Evolutionary conservation across 2,113 vertebrate species (phyloP).

Genomic region (Phalacrocorax pelagicus): DNA sequence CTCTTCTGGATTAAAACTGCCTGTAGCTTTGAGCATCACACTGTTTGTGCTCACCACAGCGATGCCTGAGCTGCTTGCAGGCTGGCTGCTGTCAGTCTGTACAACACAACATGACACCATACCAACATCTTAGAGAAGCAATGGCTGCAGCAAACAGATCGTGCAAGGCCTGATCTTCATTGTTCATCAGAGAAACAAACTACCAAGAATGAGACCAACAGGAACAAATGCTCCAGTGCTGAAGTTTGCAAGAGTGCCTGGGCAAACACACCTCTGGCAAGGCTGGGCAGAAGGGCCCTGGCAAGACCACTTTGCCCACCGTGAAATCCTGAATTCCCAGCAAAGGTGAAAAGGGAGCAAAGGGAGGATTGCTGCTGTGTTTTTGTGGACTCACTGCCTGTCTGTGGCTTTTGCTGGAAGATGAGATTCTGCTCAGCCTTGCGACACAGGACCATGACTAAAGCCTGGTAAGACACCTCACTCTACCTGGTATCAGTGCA

Average conservation of each 20-base stretch:
- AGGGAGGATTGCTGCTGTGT: not conserved
- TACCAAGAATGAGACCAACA: not conserved
- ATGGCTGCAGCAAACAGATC: not conserved
- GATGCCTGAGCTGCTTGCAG: not conserved
- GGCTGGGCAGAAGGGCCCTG: not conserved
- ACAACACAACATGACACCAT: not conserved
- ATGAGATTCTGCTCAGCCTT: not conserved
- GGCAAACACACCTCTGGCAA: not conserved
- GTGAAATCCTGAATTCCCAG: not conserved
- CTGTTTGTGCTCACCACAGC: accelerated
- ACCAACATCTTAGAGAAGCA: not conserved
- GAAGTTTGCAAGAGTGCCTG: not conserved
- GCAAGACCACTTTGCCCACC: not conserved
- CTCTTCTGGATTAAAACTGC: not conserved
- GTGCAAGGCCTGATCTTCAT: not conserved
- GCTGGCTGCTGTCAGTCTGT: not conserved
- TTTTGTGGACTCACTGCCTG: accelerated
- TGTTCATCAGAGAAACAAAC: not conserved
- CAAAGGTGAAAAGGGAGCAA: not conserved
- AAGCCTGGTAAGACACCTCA: not conserved
- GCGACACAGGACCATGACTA: not conserved
- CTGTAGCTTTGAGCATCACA: not conserved
- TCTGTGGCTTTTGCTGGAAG: not conserved
- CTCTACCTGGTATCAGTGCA: not conserved
- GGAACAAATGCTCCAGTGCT: not conserved